Percentiles rank a stretch among this genome's conserved stretches.
These are phyloP conservation scores for Physeter macrocephalus DNA, from an alignment of 2,113 vertebrate genomes.

Conservation along the genomic window DNA sequence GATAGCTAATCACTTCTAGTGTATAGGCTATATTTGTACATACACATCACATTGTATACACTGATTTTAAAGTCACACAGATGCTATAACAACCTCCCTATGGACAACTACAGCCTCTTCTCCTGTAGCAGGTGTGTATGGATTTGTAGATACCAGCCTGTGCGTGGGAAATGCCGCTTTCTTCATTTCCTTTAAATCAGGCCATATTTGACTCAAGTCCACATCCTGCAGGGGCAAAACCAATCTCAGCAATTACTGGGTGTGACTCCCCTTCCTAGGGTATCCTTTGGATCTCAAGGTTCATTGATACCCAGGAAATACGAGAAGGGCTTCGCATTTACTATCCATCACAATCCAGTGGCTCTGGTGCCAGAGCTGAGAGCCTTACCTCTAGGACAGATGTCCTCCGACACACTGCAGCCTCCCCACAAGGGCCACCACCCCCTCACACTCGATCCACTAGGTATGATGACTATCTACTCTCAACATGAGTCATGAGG, in stretches of 20 bases:
- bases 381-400: background rate
- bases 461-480: background rate
- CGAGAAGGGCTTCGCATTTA: background rate
- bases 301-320: background rate
- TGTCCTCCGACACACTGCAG: accelerated
- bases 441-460: background rate
- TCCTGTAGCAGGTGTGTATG: background rate
- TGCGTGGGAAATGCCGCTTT: background rate
- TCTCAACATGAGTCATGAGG: background rate
- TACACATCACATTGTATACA: background rate
- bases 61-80: background rate
- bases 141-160: background rate
- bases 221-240: background rate
- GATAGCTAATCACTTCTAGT: background rate
- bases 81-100: background rate
- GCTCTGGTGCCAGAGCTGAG: background rate
- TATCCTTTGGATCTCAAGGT: background rate
- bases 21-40: background rate
- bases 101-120: background rate
- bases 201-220: background rate
- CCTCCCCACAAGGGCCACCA: background rate
- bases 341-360: background rate
- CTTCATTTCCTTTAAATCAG: background rate
- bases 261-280: background rate
- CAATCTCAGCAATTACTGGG: background rate